Evolutionary conservation across 2,888 invertebrate genomes (phyloP).

Genomic region (Meiosimyza decipiens): DNA sequence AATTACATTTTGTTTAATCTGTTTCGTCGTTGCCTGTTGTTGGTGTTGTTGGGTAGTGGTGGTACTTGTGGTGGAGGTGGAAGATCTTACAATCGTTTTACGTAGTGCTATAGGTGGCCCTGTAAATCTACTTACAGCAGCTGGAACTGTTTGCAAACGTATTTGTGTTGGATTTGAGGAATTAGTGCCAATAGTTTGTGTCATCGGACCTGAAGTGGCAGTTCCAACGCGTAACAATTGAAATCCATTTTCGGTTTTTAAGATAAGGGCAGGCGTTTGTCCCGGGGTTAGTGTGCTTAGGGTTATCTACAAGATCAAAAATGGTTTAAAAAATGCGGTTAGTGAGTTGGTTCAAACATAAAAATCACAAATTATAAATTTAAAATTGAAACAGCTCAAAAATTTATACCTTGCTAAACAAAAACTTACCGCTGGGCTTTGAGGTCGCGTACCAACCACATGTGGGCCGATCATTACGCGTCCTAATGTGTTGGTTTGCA

Average conservation of each 20-base stretch:
- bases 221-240: slow-evolving; percentile 91
- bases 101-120: slow-evolving; percentile 73
- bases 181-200: slow-evolving; percentile 69
- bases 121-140: slow-evolving; percentile 85
- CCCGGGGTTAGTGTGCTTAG: slow-evolving; percentile 89
- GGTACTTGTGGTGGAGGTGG: slow-evolving; percentile 54
- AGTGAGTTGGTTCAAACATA: slow-evolving; percentile 21
- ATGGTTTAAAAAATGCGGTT: slow-evolving; percentile 31
- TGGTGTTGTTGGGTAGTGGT: slow-evolving; percentile 58
- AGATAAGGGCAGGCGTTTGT: slow-evolving; percentile 87
- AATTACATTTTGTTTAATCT: slow-evolving; percentile 66
- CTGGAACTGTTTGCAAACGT: slow-evolving; percentile 87
- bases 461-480: slow-evolving; percentile 88
- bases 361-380: slow-evolving; percentile 39
- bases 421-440: slow-evolving; percentile 75
- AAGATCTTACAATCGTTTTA: slow-evolving; percentile 70
- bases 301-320: slow-evolving; percentile 76
- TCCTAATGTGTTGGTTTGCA: slow-evolving; percentile 78
- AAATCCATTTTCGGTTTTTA: slow-evolving; percentile 97
- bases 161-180: slow-evolving; percentile 77
- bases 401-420: not conserved
- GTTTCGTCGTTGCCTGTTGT: slow-evolving; percentile 62
- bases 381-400: slow-evolving; percentile 19
- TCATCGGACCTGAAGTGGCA: slow-evolving; percentile 73
- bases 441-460: slow-evolving; percentile 83